Evolutionary conservation across 2,113 vertebrate genomes (phyloP), one percentile per base, ranked within the genome.

Genomic region (Ophiodon elongatus): DNA sequence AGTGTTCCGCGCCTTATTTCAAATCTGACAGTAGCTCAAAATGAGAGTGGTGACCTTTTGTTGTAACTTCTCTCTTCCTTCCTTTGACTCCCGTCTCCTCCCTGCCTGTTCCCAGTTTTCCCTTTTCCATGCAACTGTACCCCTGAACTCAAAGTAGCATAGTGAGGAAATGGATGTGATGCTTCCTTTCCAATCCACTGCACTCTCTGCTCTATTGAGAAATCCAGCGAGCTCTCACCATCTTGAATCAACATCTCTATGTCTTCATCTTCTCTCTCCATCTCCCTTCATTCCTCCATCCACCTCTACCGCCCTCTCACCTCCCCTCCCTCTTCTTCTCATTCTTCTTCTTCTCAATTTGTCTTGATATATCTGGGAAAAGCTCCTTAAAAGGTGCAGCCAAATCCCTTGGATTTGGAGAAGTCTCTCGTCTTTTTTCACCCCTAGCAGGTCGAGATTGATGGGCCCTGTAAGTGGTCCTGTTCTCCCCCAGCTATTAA

Each of bases 401-500:
- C 75, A 92, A 89, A 94, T 92, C 88, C 72, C 63, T 27, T 33
- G 83, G 87, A 92, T 91, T 91, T 89, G 66, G 47, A 91, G 75
- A 86, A 62, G 79, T 43, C 65, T 79, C 50, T 82, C 63, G 70
- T 90, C 59, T 83, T 89, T 85, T 85, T 89, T 83, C 80, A 75
- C 80, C 88, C 80, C 41, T 23, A 54, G 82, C 45, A 86, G 85
- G 67, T 74, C 50, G 50, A 91, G 90, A 95, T 93, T 91, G 89
- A 95, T 95, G 76, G 41, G 43, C 79, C 63, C 8, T 19, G 25
- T 93, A 94, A 94, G 89, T 93, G 92, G 85, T 91, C 88, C 93
- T 72, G 69, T 92, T 94, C 93, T 88, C 87, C 87, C 87, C 63
- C 79, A 78, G 80, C 92, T 95, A 93, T 94, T 93, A 91, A 94